phyloP scores from a whole-genome alignment of 1,140 invertebrate genomes.

The Temnothorax curvispinosus region DNA sequence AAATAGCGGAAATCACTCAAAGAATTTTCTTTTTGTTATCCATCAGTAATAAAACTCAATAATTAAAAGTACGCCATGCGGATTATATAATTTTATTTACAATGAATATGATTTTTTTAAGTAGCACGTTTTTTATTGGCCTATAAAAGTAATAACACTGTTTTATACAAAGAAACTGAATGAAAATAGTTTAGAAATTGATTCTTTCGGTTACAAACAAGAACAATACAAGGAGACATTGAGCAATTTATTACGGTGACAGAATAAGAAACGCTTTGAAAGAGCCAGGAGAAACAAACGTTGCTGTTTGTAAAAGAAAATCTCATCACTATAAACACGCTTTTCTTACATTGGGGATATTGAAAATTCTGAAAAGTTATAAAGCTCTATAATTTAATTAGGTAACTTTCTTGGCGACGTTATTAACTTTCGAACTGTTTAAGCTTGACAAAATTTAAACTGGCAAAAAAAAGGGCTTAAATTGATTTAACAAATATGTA shows the following conservation, averaged over 20 bases:
- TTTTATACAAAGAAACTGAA: not conserved
- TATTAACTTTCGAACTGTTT: not conserved
- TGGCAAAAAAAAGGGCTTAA: not conserved
- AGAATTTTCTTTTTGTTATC: not conserved
- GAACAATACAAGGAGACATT: not conserved
- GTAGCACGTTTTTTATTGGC: not conserved
- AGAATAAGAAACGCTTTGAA: not conserved
- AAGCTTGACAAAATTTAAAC: not conserved
- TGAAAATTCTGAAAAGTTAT: not conserved
- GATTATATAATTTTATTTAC: not conserved
- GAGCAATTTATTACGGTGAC: not conserved
- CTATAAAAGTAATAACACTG: not conserved
- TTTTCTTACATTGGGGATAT: not conserved
- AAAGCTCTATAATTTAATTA: not conserved
- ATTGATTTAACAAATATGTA: not conserved
- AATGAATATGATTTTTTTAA: not conserved
- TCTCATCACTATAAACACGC: not conserved
- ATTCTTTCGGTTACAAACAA: not conserved
- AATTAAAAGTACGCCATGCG: not conserved
- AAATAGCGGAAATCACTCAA: not conserved
- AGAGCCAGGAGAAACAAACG: not conserved
- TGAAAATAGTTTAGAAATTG: conserved; percentile 2
- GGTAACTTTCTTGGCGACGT: not conserved
- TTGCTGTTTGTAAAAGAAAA: not conserved
- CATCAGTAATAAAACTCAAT: not conserved